Evolutionary conservation across 2,797 vertebrate species (phyloP), one percentile per base, ranked within the genome.

Genomic region (Momotus momota): DNA sequence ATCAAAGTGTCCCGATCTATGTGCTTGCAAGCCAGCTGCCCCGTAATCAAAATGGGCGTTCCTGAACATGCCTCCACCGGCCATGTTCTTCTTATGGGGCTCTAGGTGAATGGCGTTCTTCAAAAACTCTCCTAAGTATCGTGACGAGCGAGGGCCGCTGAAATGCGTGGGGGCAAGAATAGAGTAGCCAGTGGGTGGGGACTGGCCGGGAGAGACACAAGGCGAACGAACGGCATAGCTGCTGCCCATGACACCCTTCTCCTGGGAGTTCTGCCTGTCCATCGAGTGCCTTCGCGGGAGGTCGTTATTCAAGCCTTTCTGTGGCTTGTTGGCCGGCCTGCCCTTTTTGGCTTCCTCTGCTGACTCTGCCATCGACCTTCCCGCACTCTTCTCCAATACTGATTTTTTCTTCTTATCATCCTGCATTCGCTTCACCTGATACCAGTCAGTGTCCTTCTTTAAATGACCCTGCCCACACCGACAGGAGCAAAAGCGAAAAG

Each of bases 371-470:
- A 98, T 94, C 0, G 98, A 97, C 96, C 98, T 98, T 66, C 98
- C 98, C 0, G 81, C 67, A 78, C 98, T 98, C 97, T 99, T 99
- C 96, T 99, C 99, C 0, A 98, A 96, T 6, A 98, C 98, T 0
- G 98, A 97, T 78, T 98, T 98, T 97, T 99, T 99, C 97, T 99
- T 99, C 78, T 99, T 99, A 62, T 99, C 99, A 21, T 99, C 99
- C 88, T 99, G 99, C 99, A 98, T 98, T 80, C 99, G 98, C 69
- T 99, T 99, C 86, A 99, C 99, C 97, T 99, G 99, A 92, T 99
- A 99, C 99, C 99, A 99, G 98, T 99, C 99, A 0, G 99, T 99
- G 98, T 99, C 99, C 93, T 99, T 99, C 98, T 99, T 99, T 15
- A 99, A 96, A 95, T 99, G 99, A 35, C 99, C 99, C 96, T 99